Percentiles rank a stretch among this genome's conserved stretches.
Conservation (phyloP, 2,797 vertebrate species). For the Chelon auratus region DNA sequence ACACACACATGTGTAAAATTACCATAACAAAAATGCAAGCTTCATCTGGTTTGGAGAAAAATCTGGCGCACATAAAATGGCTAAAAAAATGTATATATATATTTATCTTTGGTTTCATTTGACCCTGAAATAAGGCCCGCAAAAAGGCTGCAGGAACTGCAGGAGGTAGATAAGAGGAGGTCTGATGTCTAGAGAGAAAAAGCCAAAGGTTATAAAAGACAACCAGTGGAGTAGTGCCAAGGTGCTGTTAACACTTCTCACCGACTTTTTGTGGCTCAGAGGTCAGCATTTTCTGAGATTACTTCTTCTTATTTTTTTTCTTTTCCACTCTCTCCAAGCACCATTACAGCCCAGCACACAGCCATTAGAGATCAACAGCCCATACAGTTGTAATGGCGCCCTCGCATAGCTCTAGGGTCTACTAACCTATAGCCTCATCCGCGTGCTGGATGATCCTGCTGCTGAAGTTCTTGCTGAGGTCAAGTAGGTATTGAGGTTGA, state of each 20-base stretch:
- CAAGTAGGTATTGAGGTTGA: constrained; percentile 66
- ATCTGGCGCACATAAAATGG: background rate
- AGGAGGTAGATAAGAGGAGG: constrained; percentile 41
- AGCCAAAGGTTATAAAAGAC: constrained; percentile 69
- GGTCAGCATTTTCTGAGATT: constrained; percentile 84
- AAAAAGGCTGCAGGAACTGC: constrained; percentile 29
- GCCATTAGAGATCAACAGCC: constrained; percentile 82
- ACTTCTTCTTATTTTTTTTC: constrained; percentile 78
- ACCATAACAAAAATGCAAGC: background rate
- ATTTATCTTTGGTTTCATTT: constrained; percentile 46
- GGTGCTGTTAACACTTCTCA: constrained; percentile 76
- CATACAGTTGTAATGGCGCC: constrained; percentile 73
- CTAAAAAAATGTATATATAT: too few species aligned
- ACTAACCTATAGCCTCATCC: constrained; percentile 62
- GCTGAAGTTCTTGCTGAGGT: constrained; percentile 64
- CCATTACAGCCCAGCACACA: constrained; percentile 74
- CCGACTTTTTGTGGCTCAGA: constrained; percentile 73
- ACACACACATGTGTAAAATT: constrained; percentile 8
- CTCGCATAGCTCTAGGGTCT: constrained; percentile 73
- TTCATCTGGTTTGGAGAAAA: constrained; percentile 12
- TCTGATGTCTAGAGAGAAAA: constrained; percentile 54
- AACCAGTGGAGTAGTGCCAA: constrained; percentile 46
- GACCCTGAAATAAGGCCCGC: constrained; percentile 45
- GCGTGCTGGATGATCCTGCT: constrained; percentile 45
- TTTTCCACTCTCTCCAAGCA: constrained; percentile 69